phyloP scores from a whole-genome alignment of 2,113 vertebrate species.

The Salvator merianae region DNA sequence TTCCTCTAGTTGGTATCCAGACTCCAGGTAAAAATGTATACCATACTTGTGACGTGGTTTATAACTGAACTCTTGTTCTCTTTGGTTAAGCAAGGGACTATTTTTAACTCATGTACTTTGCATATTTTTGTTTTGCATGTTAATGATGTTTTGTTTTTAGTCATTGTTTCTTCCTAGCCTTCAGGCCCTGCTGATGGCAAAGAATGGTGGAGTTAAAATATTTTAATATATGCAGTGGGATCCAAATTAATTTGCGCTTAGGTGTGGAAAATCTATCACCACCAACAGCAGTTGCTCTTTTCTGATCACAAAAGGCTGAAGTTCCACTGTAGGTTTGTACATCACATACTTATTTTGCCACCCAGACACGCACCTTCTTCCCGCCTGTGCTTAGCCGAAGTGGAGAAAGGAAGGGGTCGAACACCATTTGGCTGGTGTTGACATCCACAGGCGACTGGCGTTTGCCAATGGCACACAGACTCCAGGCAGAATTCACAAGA shows the following conservation, averaged over 20 bases:
- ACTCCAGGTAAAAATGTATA: neutral
- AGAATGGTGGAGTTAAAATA: neutral
- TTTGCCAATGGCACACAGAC: constrained; percentile 73
- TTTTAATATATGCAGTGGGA: neutral
- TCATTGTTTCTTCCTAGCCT: neutral
- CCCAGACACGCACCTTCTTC: neutral
- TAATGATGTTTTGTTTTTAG: neutral
- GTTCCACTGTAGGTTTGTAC: neutral
- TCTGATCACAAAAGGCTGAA: too few species aligned
- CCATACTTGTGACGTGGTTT: neutral
- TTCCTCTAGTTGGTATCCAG: neutral
- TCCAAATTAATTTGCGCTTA: neutral
- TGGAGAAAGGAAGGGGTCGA: constrained; percentile 69
- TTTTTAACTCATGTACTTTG: neutral
- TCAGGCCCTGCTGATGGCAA: neutral
- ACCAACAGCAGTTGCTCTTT: too few species aligned
- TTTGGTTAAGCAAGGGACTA: neutral
- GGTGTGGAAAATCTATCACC: neutral
- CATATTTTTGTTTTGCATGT: neutral
- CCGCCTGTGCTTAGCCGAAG: constrained; percentile 43
- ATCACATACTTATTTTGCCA: neutral
- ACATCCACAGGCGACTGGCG: constrained; percentile 74
- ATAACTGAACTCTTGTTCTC: neutral
- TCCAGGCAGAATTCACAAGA: constrained; percentile 76
- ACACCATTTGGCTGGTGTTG: constrained; percentile 72